A percentile compares a stretch with the other conserved stretches of the same genome.
phyloP scores from a whole-genome alignment of 2,888 invertebrate species.

The Noctua janthe region DNA sequence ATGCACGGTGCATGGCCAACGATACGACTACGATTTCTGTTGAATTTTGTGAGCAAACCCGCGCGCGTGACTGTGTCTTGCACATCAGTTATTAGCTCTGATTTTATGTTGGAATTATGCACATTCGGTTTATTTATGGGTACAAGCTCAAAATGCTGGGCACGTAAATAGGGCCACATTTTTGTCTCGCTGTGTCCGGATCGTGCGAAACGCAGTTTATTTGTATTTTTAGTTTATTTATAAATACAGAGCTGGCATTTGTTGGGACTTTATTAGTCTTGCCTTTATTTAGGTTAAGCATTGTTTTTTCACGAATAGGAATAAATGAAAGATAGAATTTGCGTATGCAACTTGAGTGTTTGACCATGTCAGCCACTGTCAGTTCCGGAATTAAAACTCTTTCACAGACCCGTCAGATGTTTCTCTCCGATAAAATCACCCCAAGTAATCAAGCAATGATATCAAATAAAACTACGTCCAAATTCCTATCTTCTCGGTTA shows the following conservation, averaged over 20 bases:
- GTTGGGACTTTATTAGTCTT: slow-evolving; percentile 18
- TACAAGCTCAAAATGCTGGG: slow-evolving; percentile 26
- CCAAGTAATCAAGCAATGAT: slow-evolving; percentile 18
- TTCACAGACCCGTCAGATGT: neutral
- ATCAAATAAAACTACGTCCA: slow-evolving; percentile 52
- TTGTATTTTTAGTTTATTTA: slow-evolving; percentile 43
- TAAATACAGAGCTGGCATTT: slow-evolving; percentile 31
- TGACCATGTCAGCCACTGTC: neutral
- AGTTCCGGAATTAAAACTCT: slow-evolving; percentile 2
- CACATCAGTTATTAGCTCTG: slow-evolving; percentile 61
- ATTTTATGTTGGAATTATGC: slow-evolving; percentile 54
- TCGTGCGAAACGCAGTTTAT: slow-evolving; percentile 36
- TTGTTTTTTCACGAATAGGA: neutral
- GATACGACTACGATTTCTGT: slow-evolving; percentile 77
- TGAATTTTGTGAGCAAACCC: slow-evolving; percentile 77
- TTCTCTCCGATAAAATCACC: slow-evolving; percentile 10
- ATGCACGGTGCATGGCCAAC: slow-evolving; percentile 85
- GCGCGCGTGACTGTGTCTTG: slow-evolving; percentile 65
- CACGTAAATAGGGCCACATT: slow-evolving; percentile 58
- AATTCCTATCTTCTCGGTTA: slow-evolving; percentile 51
- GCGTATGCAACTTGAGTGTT: neutral
- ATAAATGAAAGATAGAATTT: neutral
- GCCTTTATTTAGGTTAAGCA: slow-evolving; percentile 3
- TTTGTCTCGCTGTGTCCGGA: slow-evolving; percentile 40
- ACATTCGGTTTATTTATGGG: slow-evolving; percentile 55